Base-by-base conservation (phyloP, 2,113 vertebrate genomes). In the Ptilorrhoa leucosticta region DNA sequence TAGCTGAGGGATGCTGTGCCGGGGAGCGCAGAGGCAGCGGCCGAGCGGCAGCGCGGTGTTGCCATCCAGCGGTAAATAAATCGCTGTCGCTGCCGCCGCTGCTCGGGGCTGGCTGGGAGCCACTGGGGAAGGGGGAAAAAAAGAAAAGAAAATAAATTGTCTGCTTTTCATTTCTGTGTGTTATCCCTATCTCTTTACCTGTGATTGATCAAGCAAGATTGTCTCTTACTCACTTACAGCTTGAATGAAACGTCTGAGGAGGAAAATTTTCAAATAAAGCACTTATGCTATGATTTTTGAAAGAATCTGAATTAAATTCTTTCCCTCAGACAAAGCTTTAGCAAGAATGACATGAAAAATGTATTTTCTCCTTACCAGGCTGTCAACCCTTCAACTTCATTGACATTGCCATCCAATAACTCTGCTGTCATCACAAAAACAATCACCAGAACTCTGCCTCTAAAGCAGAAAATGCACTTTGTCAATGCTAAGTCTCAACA, bases 331-430 rank as follows among this genome's bases (percentile, higher is more conserved):
- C 31, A 61, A 21, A 87, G 48, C 64, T 86, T 85, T 53, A 88
- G 71, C 39, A 88, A 81, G 92, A 93, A 63, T 81, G 58, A 86
- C 79, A 86, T 70, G 56, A 71, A 83, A 85, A 91, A 91, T 72
- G 7, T 80, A 39, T 93, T 87, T 93, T 73, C 77, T 95, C 64
- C 96, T 95, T 87, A 44, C 42, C 81, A 89, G 86, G 64, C 69
- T 86, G 86, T 87, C 83, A 92, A 31, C 39, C 31, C 63, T 91
- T 90, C 94, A 85, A 14, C 64, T 88, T 71, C 94, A 70, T 18
- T 94, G 83, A 33, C 54, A 14, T 1, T 95, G 83, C 53, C 91
- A 94, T 75, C 94, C 72, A 89, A 15, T 70, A 89, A 82, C 54
- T 2, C 16, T 56, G 66, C 91, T 91, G 83, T 54, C 73, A 66